phyloP scores from a whole-genome alignment of 2,888 invertebrate species.

The Nomada lathburiana region DNA sequence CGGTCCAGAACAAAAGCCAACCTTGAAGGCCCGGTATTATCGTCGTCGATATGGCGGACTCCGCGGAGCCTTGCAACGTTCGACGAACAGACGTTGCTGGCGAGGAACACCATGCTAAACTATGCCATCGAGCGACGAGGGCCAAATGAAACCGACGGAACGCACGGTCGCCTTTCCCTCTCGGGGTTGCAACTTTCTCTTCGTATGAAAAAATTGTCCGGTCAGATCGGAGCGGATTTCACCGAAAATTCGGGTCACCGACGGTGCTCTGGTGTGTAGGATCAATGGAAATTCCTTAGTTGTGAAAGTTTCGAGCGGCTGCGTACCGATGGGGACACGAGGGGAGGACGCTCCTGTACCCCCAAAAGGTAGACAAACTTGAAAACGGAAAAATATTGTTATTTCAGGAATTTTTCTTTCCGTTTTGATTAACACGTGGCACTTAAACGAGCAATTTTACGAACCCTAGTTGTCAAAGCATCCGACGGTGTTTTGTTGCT shows the following conservation, averaged over 20 bases:
- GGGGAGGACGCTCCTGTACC: neutral
- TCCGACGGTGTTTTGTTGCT: too few species aligned
- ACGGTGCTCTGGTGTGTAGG: conserved; percentile 1
- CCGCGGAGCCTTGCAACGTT: conserved; percentile 20
- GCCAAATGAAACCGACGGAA: conserved; percentile 53
- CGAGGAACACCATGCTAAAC: conserved; percentile 15
- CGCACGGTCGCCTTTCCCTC: conserved; percentile 11
- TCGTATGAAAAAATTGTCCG: conserved; percentile 65
- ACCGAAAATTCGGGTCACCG: conserved; percentile 65
- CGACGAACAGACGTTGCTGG: conserved; percentile 28
- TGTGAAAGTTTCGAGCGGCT: conserved; percentile 39
- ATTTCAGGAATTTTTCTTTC: neutral
- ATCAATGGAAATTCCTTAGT: conserved; percentile 29
- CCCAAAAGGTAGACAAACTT: neutral
- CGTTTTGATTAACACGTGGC: too few species aligned
- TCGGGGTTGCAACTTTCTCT: conserved; percentile 66
- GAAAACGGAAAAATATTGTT: neutral
- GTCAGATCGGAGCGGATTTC: conserved; percentile 57
- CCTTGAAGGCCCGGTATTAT: conserved; percentile 19
- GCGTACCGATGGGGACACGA: neutral
- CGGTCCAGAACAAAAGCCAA: neutral
- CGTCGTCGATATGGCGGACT: conserved; percentile 2
- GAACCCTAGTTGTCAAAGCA: too few species aligned
- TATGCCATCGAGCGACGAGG: conserved; percentile 37
- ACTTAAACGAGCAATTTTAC: too few species aligned